Evolutionary conservation across 2,888 invertebrate species (phyloP).

Genomic region (Euzophera pinguis): DNA sequence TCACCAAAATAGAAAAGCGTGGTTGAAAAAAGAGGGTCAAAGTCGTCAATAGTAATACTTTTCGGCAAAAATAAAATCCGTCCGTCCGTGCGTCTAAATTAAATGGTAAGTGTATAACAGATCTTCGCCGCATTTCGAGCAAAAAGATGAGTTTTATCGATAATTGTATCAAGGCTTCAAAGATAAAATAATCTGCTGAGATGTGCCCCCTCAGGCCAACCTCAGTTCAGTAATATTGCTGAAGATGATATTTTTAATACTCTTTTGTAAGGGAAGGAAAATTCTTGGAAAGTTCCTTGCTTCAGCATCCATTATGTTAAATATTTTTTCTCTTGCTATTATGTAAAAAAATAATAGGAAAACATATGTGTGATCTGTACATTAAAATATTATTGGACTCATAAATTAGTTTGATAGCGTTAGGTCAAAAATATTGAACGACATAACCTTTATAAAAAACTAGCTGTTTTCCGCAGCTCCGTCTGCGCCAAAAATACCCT

Average conservation of each 20-base stretch:
- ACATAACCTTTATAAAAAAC: too few relatives aligned
- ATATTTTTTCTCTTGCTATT: neutral
- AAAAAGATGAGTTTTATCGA: neutral
- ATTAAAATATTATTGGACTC: too few relatives aligned
- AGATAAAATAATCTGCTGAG: conserved; percentile 1
- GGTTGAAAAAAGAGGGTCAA: too few relatives aligned
- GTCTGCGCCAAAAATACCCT: too few relatives aligned
- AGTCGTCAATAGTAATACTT: too few relatives aligned
- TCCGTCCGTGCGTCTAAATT: neutral
- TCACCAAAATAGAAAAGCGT: too few relatives aligned
- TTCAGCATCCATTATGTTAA: neutral
- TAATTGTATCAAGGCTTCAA: conserved; percentile 2
- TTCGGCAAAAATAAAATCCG: too few relatives aligned
- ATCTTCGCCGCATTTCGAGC: neutral
- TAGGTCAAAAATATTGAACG: too few relatives aligned
- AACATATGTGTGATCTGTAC: too few relatives aligned
- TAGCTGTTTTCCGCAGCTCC: too few relatives aligned
- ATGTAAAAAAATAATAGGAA: too few relatives aligned
- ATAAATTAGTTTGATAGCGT: too few relatives aligned
- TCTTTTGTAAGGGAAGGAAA: neutral
- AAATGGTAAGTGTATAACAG: neutral
- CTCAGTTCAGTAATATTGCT: neutral
- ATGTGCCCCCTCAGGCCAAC: neutral
- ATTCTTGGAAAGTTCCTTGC: neutral
- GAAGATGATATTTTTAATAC: neutral